Percentiles rank a stretch among this genome's conserved stretches.
These are phyloP conservation scores for Agonopterix alstromeriana DNA, from an alignment of 2,888 invertebrate species.

Conservation along the genomic window DNA sequence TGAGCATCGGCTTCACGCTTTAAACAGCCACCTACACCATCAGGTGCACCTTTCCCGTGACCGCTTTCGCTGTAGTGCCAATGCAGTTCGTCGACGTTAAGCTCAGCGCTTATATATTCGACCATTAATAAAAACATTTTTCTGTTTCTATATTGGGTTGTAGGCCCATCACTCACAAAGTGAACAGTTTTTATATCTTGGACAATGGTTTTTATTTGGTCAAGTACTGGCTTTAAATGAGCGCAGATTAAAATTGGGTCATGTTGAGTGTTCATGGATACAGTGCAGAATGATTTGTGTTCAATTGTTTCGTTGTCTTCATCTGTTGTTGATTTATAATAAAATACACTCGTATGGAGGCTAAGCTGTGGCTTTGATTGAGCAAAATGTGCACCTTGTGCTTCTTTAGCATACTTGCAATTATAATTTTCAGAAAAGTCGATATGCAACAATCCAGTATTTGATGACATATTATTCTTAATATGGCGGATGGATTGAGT, in stretches of 20 bases:
- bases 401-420: slow-evolving; percentile 6
- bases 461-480: slow-evolving; percentile 1
- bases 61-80: slow-evolving; percentile 10
- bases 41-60: slow-evolving; percentile 12
- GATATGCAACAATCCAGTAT: slow-evolving; percentile 6
- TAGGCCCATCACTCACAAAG: slow-evolving; percentile 7
- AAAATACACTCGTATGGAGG: slow-evolving; percentile 4
- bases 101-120: slow-evolving; percentile 3
- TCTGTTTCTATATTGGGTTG: slow-evolving; percentile 10
- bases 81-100: slow-evolving; percentile 1
- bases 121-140: slow-evolving; percentile 10
- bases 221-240: slow-evolving; percentile 11
- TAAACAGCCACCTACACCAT: slow-evolving; percentile 11
- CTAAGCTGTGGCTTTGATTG: slow-evolving; percentile 6
- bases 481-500: neutral
- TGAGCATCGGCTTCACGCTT: neutral
- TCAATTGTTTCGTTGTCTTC: neutral
- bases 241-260: slow-evolving; percentile 16
- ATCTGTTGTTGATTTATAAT: neutral
- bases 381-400: slow-evolving; percentile 10
- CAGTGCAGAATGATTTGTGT: slow-evolving; percentile 3
- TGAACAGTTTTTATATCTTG: neutral
- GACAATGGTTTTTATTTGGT: slow-evolving; percentile 5
- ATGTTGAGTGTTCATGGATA: slow-evolving; percentile 14
- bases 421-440: slow-evolving; percentile 12